Evolutionary conservation across 2,888 invertebrate genomes (phyloP).

Genomic region (Heliconius hortense): DNA sequence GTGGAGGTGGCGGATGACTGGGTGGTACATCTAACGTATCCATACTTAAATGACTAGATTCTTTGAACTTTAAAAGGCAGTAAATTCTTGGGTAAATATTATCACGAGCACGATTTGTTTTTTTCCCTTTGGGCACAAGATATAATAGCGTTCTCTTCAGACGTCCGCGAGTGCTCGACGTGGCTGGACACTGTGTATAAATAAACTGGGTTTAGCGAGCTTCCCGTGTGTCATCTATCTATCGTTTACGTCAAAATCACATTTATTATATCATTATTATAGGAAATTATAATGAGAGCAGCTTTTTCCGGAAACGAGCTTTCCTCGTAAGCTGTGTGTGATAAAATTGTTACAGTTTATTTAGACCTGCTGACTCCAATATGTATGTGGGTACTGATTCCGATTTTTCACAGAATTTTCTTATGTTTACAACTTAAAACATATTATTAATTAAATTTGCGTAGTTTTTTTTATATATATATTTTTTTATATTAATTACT

Average conservation of each 20-base stretch:
- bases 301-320: constrained; percentile 2
- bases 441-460: too few species aligned
- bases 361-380: neutral
- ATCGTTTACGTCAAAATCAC: constrained; percentile 24
- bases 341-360: neutral
- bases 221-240: constrained; percentile 41
- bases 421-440: too few species aligned
- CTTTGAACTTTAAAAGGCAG: constrained; percentile 58
- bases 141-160: constrained; percentile 46
- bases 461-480: too few species aligned
- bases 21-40: constrained; percentile 61
- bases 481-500: too few species aligned
- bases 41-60: constrained; percentile 47
- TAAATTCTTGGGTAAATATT: constrained; percentile 38
- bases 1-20: constrained; percentile 67
- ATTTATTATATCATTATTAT: constrained; percentile 28
- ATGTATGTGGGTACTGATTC: neutral
- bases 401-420: too few species aligned
- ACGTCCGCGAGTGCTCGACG: constrained; percentile 62
- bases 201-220: constrained; percentile 59
- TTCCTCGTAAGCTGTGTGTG: constrained; percentile 1
- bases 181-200: constrained; percentile 76
- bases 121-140: constrained; percentile 44
- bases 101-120: constrained; percentile 51
- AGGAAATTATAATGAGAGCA: constrained; percentile 9